Evolutionary conservation across 37 sponge, comb jelly and placozoan genomes (phyloP), one percentile per base, ranked within the genome.

Genomic region (Diacarnus erythraeanus): DNA sequence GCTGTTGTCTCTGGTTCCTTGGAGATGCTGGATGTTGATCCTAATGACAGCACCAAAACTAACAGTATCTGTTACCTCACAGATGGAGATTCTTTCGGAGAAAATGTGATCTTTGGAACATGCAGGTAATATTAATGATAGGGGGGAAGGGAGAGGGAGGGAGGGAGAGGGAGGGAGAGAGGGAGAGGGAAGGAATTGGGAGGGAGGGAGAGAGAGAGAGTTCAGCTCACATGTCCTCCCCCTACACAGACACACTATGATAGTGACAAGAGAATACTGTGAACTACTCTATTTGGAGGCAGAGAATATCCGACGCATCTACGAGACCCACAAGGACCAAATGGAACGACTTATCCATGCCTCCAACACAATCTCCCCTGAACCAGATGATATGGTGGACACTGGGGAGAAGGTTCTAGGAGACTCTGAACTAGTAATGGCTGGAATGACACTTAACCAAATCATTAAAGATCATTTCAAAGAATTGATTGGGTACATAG

Each of bases 41-140:
- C 81, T 26, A 18, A 22, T 33, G 64, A 77, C 10, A 4, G 18
- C 27, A 1, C 59, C 8, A 51, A 90, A 79, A 78, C 72, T 15
- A 77, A 43, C 33, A 65, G 57, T 39, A 81, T 90, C 29, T 90
- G 91, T 59, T 38, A 77, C 47, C 72, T 90, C 54, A 29, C 78
- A 1, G 68, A 44, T 26, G 91, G 91, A 25, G 81, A 77, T 30
- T 82, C 91, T 18, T 77, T 90, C 78, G 91, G 91, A 42, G 91
- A 90, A 57, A 76, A 71, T 73, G 83, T 90, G 35, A 67, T 90
- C 40, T 78, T 86, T 78, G 91, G 82, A 35, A 76, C 64, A 3
- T 73, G 35, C 68, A 89, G 80, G 75, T 78, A 29, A 60, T 57
- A 3, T 27, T 4, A 0, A 23, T 72, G 72, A 23, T 23, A 18